A percentile compares a stretch with the other conserved stretches of the same genome.
These are phyloP conservation scores for Andrena hattorfiana DNA, from an alignment of 2,888 invertebrate genomes.

Conservation along the genomic window DNA sequence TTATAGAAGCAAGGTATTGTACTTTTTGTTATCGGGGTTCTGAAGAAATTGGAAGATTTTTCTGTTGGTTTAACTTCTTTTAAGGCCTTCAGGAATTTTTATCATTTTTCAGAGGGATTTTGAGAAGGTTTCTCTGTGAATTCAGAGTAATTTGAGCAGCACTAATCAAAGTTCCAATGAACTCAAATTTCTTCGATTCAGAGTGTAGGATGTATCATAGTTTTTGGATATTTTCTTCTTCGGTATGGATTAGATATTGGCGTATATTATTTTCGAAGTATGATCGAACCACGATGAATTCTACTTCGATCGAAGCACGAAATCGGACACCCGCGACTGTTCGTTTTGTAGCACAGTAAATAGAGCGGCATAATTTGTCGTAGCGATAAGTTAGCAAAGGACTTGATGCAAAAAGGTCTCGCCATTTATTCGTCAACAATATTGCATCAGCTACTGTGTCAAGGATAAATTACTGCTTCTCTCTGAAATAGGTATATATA, in stretches of 20 bases:
- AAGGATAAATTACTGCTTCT: constrained; percentile 24
- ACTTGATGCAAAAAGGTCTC: constrained; percentile 5
- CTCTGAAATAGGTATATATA: constrained; percentile 10
- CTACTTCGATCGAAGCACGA: background rate
- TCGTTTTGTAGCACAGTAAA: constrained; percentile 46
- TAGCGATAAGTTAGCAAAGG: constrained; percentile 9
- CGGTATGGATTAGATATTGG: no score
- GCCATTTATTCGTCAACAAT: constrained; percentile 15
- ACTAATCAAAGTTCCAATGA: no score
- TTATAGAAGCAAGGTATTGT: no score
- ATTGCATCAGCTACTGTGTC: constrained; percentile 24
- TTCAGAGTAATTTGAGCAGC: no score
- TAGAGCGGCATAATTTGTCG: constrained; percentile 48
- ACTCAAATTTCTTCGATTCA: no score
- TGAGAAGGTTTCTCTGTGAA: background rate
- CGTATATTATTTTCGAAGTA: no score
- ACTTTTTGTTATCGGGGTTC: no score
- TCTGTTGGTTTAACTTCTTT: background rate
- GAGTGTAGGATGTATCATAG: no score
- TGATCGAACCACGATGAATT: background rate
- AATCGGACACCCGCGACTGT: background rate
- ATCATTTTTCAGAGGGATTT: background rate
- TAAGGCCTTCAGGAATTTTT: background rate
- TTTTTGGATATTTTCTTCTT: no score
- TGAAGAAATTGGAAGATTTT: background rate